Conservation (phyloP, 1,140 invertebrate species). For the Zaprionus nigranus region DNA sequence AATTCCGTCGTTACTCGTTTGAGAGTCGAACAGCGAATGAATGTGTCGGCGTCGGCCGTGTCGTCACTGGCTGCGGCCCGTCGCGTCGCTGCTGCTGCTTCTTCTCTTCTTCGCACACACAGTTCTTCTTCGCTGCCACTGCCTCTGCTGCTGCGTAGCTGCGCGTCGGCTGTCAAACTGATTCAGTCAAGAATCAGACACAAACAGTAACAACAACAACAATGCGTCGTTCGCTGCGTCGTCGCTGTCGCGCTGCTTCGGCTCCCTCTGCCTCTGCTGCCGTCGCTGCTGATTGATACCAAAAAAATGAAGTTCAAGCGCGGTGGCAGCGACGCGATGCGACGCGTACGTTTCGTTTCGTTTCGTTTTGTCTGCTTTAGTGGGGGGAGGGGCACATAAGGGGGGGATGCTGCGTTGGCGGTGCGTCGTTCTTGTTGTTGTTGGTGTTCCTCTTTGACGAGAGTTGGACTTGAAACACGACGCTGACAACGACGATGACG, state of each 20-base stretch:
- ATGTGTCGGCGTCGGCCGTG: conserved; percentile 70
- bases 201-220: conserved; percentile 45
- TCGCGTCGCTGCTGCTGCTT: conserved; percentile 41
- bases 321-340: conserved; percentile 56
- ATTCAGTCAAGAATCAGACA: conserved; percentile 72
- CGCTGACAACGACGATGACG: conserved; percentile 44
- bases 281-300: conserved; percentile 71
- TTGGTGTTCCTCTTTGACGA: conserved; percentile 63
- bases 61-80: conserved; percentile 69
- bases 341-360: conserved; percentile 60
- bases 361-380: conserved; percentile 49
- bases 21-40: conserved; percentile 84
- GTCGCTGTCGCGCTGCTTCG: conserved; percentile 34
- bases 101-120: conserved; percentile 36
- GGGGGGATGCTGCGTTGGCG: conserved; percentile 54
- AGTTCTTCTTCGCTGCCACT: conserved; percentile 29
- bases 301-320: conserved; percentile 80
- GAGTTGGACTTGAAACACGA: conserved; percentile 62
- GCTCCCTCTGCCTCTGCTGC: conserved; percentile 33
- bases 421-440: conserved; percentile 22
- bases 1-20: conserved; percentile 83
- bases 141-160: conserved; percentile 21
- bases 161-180: conserved; percentile 65
- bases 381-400: not conserved
- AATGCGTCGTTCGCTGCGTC: conserved; percentile 29